Percentiles rank a stretch among this genome's conserved stretches.
Conservation (phyloP, 2,113 vertebrate species). For the Stictonetta naevosa region DNA sequence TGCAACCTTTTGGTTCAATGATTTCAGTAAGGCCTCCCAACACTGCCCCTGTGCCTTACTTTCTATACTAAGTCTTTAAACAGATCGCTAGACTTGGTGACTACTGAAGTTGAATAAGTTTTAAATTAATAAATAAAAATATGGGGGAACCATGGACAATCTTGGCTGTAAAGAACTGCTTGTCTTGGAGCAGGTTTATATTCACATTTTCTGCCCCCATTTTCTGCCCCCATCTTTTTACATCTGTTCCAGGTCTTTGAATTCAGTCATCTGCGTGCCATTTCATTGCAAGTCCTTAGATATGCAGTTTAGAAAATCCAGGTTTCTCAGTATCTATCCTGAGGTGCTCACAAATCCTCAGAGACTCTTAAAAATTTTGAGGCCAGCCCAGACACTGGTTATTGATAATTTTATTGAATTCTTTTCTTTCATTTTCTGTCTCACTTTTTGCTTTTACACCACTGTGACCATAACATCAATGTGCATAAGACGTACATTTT, state of each 20-base stretch:
- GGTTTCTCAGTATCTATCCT: not conserved
- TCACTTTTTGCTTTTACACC: not conserved
- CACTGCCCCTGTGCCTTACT: not conserved
- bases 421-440: not conserved
- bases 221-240: not conserved
- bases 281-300: not conserved
- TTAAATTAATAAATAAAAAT: not conserved
- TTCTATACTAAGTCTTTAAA: not conserved
- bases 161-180: not conserved
- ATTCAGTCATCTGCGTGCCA: not conserved
- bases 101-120: not conserved
- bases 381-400: not conserved
- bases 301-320: not conserved
- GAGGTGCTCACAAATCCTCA: not conserved
- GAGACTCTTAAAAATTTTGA: not conserved
- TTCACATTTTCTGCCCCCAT: not conserved
- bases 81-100: not conserved
- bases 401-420: not conserved
- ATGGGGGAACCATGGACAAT: not conserved
- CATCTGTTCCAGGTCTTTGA: not conserved
- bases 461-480: not conserved
- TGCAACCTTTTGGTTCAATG: fast-evolving
- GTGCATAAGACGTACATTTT: not conserved
- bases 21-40: not conserved
- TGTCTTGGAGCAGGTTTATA: not conserved